These are phyloP conservation scores for Eulemur coronatus DNA, from an alignment of 2,797 vertebrate species.

Conservation along the genomic window DNA sequence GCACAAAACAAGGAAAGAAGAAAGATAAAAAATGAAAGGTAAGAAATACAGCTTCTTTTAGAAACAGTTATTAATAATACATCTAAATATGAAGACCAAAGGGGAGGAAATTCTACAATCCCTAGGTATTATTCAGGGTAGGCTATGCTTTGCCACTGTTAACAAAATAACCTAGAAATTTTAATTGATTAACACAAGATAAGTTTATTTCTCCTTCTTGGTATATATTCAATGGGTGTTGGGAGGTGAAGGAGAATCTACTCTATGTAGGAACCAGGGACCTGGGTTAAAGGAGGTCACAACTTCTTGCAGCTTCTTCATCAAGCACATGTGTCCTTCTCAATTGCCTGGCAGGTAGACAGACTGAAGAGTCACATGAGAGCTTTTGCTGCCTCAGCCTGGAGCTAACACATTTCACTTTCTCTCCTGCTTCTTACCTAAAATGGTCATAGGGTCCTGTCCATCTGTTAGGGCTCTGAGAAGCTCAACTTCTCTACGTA, in stretches of 20 bases:
- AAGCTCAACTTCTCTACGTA: not conserved
- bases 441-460: rapidly evolving
- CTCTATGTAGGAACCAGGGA: not conserved
- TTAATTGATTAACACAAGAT: not conserved
- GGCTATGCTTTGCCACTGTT: not conserved
- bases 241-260: not conserved
- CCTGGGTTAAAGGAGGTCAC: not conserved
- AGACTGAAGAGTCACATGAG: not conserved
- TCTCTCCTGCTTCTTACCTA: not conserved
- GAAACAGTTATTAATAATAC: not conserved
- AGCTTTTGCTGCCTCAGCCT: not conserved
- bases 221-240: not conserved
- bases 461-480: not conserved
- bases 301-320: not conserved
- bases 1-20: not conserved
- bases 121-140: not conserved
- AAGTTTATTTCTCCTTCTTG: not conserved
- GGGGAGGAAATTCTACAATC: not conserved
- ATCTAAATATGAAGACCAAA: not conserved
- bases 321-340: not conserved
- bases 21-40: not conserved
- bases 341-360: not conserved
- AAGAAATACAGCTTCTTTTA: not conserved
- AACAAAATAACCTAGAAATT: not conserved
- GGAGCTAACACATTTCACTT: not conserved